Evolutionary conservation across 2,888 invertebrate species (phyloP).

Genomic region (Tinea pellionella): DNA sequence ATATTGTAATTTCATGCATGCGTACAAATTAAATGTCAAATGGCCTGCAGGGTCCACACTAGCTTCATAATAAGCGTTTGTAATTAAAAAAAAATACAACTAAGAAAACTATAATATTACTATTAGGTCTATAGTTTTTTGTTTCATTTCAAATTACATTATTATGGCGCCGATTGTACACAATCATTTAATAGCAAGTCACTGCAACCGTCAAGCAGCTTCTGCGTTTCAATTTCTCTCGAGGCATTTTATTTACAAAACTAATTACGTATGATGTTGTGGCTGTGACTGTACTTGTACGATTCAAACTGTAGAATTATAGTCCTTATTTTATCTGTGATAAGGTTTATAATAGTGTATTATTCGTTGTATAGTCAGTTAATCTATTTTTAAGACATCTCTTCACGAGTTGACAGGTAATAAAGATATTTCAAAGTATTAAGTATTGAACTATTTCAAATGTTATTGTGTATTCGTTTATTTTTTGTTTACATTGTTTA

Average conservation of each 20-base stretch:
- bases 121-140: neutral
- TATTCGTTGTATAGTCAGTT: neutral
- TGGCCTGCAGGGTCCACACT: no score
- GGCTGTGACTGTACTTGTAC: conserved; percentile 17
- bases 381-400: neutral
- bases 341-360: neutral
- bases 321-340: conserved; percentile 28
- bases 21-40: no score
- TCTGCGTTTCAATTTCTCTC: conserved; percentile 63
- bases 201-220: conserved; percentile 56
- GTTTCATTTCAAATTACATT: neutral
- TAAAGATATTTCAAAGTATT: conserved; percentile 52
- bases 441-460: conserved; percentile 1
- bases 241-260: conserved; percentile 69
- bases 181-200: conserved; percentile 55
- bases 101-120: neutral
- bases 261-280: conserved; percentile 67
- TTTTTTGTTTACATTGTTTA: neutral
- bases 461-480: neutral
- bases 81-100: no score
- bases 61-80: no score
- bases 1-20: no score
- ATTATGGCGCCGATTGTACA: conserved; percentile 28
- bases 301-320: neutral
- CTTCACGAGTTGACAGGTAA: conserved; percentile 50